Base-by-base conservation (phyloP, 2,888 invertebrate species). In the Agrenia bidenticulata region DNA sequence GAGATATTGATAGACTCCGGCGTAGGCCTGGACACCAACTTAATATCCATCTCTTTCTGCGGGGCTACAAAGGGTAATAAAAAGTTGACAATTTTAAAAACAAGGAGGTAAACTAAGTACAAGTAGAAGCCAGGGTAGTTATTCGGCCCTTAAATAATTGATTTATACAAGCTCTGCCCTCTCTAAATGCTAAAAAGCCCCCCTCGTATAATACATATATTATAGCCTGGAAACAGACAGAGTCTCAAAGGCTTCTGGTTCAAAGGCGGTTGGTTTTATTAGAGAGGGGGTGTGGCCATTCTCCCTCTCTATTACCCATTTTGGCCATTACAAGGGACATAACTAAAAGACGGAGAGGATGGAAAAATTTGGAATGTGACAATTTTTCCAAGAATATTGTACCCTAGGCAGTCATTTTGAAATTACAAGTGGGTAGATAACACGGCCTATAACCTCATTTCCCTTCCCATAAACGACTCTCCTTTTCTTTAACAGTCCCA, bases 1-100 rank as follows among this genome's bases (percentile, higher is more conserved):
- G 70, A 70, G 61, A 70, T 65, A 64, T 70, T 67, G 26, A 70
- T 70, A 39, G 70, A 65, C 26, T 67, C 70, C 19, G 65, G 61
- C n/a, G 63, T 63, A 23, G 64, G 67, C 23, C 67, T 49, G 17
- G 64, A 54, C 23, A 65, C 61, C 45, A 59, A 50, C 24, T 60
- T 50, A 53, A 71, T 66, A 15, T 64, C 63, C 66, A 68, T 66
- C 53, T 61, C 66, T 24, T 71, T 68, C 39, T 66, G 58, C 7
- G 68, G 63, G 32, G 70, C 70, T 70, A 57, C 24, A 64, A 64
- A 4, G 7, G 39, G 15, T 7, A 56, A 41, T 32, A 56, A 55
- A 19, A 5, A 39, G 39, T 39, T 39, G n/a, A n/a, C n/a, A n/a
- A n/a, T n/a, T n/a, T n/a, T n/a, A n/a, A n/a, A n/a, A n/a, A n/a